Conservation (phyloP, 1,140 invertebrate genomes). For the Wiebesia pumilae region DNA sequence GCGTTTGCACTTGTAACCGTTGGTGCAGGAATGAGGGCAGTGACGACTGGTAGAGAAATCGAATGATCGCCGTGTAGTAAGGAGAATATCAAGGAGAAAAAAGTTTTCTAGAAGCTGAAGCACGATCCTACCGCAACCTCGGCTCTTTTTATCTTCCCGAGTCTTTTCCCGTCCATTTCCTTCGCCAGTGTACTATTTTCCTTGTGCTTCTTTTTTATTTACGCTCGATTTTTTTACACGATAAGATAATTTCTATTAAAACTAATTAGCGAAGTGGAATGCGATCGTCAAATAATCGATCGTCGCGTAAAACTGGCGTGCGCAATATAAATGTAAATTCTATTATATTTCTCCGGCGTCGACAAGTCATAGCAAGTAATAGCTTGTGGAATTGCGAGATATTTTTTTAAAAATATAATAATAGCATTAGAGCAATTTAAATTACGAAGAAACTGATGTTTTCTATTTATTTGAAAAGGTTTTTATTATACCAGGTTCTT, state of each 20-base stretch:
- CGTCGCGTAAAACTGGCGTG: no score
- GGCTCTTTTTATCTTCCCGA: not conserved
- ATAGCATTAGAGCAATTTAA: no score
- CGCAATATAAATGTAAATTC: no score
- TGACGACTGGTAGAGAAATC: constrained; percentile 2
- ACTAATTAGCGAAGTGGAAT: not conserved
- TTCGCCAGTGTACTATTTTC: not conserved
- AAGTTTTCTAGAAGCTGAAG: not conserved
- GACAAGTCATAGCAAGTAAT: no score
- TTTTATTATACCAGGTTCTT: no score
- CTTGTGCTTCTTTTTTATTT: not conserved
- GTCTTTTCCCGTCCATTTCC: not conserved
- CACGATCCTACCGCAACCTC: not conserved
- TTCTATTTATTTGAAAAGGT: no score
- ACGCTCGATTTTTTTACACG: not conserved
- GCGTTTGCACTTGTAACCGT: constrained; percentile 16
- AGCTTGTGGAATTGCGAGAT: no score
- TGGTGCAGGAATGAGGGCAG: not conserved
- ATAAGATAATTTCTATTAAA: no score
- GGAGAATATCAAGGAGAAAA: no score
- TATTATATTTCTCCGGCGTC: no score
- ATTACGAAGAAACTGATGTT: no score
- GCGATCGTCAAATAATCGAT: not conserved
- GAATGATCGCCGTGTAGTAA: not conserved
- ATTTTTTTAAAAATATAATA: no score